Evolutionary conservation across 2,888 invertebrate species (phyloP), one percentile per base, ranked within the genome.

Genomic region (Chelonus formosanus): DNA sequence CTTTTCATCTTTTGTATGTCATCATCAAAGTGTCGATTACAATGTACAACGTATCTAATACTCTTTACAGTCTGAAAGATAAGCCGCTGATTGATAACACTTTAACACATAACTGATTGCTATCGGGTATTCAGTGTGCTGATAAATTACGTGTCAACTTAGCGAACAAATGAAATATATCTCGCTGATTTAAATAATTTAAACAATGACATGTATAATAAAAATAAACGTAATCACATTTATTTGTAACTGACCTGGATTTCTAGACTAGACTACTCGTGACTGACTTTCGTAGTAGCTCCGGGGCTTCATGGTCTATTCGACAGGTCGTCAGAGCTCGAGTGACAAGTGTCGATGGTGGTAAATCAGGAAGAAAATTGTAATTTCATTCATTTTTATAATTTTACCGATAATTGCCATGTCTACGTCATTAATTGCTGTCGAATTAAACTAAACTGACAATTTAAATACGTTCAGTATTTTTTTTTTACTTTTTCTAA

Each of bases 1-100:
- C 52, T 52, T 32, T 8, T 52, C 40, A 5, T 52, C 52, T 34
- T 52, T 52, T 52, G 52, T 52, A 52, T 31, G 31, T 52, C 31
- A 52, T 52, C 31, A 52, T 52, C 31, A 52, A 52, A 52, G 52
- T 52, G 31, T 52, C 34, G 34, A 52, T 52, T 52, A 52, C 52
- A 52, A 31, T 32, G 52, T 32, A 8, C 34, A 34, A 52, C 52
- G 20, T n/a, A 52, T 52, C 31, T 40, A 40, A 34, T 52, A 8
- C 52, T 48, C 48, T 8, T 48, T 20, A 52, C 40, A 6, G 40
- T 40, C 6, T 40, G 6, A 40, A 6, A 40, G 40, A 40, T 40
- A 40, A 40, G 40, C 40, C 40, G 6, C 5, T 40, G 40, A 40
- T 40, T 40, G 40, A 40, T 40, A 40, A 40, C 40, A 40, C 40